These are phyloP conservation scores for Xenopus laevis DNA, from an alignment of 2,113 vertebrate genomes.

Conservation along the genomic window DNA sequence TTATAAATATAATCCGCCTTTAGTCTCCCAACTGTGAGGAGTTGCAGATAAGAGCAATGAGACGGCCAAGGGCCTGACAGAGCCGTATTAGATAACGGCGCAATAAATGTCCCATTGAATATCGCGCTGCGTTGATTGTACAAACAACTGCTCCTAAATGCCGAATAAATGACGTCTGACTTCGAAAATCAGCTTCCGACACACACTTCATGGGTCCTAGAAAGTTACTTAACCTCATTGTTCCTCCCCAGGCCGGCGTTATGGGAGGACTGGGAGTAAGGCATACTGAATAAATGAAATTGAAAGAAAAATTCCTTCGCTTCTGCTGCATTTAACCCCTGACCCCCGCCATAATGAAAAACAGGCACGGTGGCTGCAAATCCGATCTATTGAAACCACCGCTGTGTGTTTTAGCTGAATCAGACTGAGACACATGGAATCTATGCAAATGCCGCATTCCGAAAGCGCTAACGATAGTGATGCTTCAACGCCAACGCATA, in stretches of 20 bases:
- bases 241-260: constrained; percentile 3
- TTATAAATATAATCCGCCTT: too few species aligned
- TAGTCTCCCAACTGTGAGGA: too few species aligned
- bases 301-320: constrained; percentile 38
- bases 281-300: constrained; percentile 30
- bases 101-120: not conserved
- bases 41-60: too few species aligned
- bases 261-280: constrained; percentile 19
- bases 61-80: too few species aligned
- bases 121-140: not conserved
- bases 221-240: constrained; percentile 32
- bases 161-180: not conserved
- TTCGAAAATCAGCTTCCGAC: constrained; percentile 15
- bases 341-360: constrained; percentile 33
- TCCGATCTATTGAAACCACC: constrained; percentile 20
- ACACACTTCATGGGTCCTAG: constrained; percentile 24
- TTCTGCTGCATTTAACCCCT: constrained; percentile 44
- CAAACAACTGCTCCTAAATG: not conserved
- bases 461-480: too few species aligned
- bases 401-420: constrained; percentile 7
- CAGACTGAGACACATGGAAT: constrained; percentile 12
- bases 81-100: not conserved
- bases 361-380: constrained; percentile 33
- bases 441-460: not conserved
- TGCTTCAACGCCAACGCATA: too few species aligned